phyloP scores from a whole-genome alignment of 1,140 invertebrate genomes.

The Melitaea cinxia region DNA sequence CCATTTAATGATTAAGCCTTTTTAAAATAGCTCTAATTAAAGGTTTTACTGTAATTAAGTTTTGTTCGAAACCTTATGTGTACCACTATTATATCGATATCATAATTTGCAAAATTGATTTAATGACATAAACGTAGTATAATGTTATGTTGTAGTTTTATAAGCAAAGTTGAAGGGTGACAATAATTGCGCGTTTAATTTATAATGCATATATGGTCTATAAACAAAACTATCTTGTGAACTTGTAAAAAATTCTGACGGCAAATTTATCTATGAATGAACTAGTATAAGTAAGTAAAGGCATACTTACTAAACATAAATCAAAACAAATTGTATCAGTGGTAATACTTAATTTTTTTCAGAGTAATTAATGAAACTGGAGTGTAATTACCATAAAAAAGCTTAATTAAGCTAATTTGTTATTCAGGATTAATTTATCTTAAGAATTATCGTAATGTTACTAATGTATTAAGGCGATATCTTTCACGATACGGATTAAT shows the following conservation, averaged over 20 bases:
- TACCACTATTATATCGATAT: no score
- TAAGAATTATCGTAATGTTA: not conserved
- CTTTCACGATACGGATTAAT: not conserved
- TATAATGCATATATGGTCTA: not conserved
- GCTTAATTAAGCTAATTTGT: slow-evolving; percentile 2
- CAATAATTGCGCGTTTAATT: not conserved
- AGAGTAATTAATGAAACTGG: slow-evolving; percentile 1
- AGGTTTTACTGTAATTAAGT: no score
- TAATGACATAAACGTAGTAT: not conserved
- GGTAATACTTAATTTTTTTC: not conserved
- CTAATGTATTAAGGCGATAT: not conserved
- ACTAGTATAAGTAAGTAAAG: slow-evolving; percentile 14
- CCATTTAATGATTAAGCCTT: no score
- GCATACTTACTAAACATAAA: slow-evolving; percentile 2
- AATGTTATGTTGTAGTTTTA: slow-evolving; percentile 1
- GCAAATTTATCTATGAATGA: slow-evolving; percentile 14
- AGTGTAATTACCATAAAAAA: not conserved
- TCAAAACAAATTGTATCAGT: slow-evolving; percentile 1
- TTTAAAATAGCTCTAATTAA: no score
- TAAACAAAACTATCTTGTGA: slow-evolving; percentile 23
- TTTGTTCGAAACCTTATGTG: no score
- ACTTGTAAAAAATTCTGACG: slow-evolving; percentile 23
- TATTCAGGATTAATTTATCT: slow-evolving; percentile 7
- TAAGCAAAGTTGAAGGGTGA: not conserved
- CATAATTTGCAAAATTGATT: not conserved